These are phyloP conservation scores for Meriones psammophilus DNA, from an alignment of 2,797 vertebrate species.

Conservation along the genomic window DNA sequence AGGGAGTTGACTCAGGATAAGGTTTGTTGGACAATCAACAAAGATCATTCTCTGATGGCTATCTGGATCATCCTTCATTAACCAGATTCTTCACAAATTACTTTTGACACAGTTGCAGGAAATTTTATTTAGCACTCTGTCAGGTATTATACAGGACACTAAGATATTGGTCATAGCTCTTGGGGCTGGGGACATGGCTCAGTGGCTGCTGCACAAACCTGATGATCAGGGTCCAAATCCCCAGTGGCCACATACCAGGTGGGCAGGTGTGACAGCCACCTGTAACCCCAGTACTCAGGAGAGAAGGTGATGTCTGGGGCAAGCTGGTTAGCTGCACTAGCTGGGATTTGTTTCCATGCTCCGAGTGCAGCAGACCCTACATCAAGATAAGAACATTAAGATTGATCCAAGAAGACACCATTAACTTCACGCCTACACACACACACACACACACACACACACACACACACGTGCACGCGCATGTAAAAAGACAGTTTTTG, in stretches of 20 bases:
- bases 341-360: neutral
- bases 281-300: neutral
- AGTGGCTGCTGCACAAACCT: neutral
- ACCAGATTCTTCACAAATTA: slow-evolving; percentile 42
- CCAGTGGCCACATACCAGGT: neutral
- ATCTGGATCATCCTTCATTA: slow-evolving; percentile 30
- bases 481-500: slow-evolving; percentile 8
- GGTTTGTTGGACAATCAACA: slow-evolving; percentile 36
- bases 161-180: neutral
- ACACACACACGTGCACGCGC: neutral
- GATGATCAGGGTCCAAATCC: neutral
- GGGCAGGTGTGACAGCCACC: neutral
- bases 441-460: neutral
- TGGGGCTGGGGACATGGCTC: neutral
- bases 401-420: neutral
- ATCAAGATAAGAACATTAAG: neutral
- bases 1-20: neutral
- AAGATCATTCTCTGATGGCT: slow-evolving; percentile 24
- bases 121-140: slow-evolving; percentile 56
- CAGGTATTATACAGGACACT: slow-evolving; percentile 3
- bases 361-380: neutral
- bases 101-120: slow-evolving; percentile 29
- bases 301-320: neutral
- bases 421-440: neutral
- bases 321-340: neutral